Evolutionary conservation across 2,113 vertebrate species (phyloP).

Genomic region (Calidris pygmaea): DNA sequence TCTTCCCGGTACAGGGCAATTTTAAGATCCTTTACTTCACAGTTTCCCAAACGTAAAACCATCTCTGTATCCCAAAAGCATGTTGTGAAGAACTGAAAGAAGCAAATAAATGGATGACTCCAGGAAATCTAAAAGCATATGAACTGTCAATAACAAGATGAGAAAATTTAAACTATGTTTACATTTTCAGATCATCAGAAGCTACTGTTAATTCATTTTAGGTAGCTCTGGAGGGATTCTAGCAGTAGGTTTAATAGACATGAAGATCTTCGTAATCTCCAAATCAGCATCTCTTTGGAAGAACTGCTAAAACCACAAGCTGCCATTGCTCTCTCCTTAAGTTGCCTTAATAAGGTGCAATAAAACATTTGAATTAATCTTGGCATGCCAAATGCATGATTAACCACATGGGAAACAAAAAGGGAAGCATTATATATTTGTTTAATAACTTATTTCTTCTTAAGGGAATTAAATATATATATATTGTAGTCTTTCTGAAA

Average conservation of each 20-base stretch:
- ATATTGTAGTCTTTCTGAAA: not conserved
- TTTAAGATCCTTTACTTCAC: not conserved
- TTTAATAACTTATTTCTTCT: not conserved
- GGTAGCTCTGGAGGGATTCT: not conserved
- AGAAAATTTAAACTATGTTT: not conserved
- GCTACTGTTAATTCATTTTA: not conserved
- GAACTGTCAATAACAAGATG: not conserved
- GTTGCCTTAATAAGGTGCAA: not conserved
- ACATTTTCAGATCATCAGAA: not conserved
- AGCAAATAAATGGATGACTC: not conserved
- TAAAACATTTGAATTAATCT: not conserved
- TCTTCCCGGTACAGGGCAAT: not conserved
- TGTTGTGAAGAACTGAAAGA: not conserved
- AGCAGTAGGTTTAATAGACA: not conserved
- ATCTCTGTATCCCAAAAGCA: fast-evolving
- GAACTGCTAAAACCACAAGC: not conserved
- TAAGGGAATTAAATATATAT: not conserved
- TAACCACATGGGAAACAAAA: not conserved
- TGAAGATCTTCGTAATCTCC: not conserved
- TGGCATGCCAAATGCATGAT: not conserved
- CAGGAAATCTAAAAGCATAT: not conserved
- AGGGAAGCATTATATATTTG: not conserved
- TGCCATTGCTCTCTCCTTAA: not conserved
- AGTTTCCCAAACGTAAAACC: not conserved
- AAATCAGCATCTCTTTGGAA: not conserved